A percentile compares a stretch with the other conserved stretches of the same genome.
Evolutionary conservation across 2,888 invertebrate genomes (phyloP).

Genomic region (Harpalus rufipes): DNA sequence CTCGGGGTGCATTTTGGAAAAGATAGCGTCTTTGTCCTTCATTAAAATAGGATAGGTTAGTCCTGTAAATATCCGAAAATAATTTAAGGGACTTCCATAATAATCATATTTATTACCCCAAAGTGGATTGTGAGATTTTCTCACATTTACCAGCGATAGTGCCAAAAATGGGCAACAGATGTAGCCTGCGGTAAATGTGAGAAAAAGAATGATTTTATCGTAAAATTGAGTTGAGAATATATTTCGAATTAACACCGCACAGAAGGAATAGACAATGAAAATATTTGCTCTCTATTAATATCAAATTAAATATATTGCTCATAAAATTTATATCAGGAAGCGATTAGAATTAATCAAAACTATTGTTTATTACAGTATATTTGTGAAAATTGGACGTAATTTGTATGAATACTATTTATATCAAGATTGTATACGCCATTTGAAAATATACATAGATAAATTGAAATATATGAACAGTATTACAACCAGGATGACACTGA

Average conservation of each 20-base stretch:
- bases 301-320: constrained; percentile 3
- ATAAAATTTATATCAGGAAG: constrained; percentile 32
- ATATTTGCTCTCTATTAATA: constrained; percentile 5
- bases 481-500: too few species aligned
- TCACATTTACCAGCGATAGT: constrained; percentile 32
- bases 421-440: not conserved
- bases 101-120: constrained; percentile 69
- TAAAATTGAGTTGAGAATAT: constrained; percentile 15
- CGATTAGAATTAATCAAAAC: too few species aligned
- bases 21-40: constrained; percentile 60
- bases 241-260: not conserved
- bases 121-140: constrained; percentile 31
- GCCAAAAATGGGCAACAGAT: constrained; percentile 48
- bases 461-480: too few species aligned
- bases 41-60: constrained; percentile 64
- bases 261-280: not conserved
- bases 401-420: not conserved
- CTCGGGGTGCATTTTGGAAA: constrained; percentile 43
- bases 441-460: not conserved
- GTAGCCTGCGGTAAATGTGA: constrained; percentile 36
- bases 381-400: not conserved
- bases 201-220: constrained; percentile 1
- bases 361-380: not conserved
- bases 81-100: constrained; percentile 73
- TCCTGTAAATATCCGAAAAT: constrained; percentile 67